Evolutionary conservation across 2,888 invertebrate genomes (phyloP).

Genomic region (Cataglyphis livida): DNA sequence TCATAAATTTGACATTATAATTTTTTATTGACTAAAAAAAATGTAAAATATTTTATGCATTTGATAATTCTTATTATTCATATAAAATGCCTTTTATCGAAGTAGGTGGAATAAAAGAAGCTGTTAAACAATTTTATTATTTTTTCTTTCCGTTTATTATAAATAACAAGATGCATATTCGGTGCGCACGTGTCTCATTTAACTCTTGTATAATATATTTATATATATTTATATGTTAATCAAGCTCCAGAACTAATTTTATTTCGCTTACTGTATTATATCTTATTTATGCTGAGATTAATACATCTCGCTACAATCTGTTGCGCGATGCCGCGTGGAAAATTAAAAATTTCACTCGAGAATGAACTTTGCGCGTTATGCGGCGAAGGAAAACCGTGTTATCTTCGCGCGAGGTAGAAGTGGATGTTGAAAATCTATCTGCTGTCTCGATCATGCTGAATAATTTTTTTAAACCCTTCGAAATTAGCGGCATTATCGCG

Average conservation of each 20-base stretch:
- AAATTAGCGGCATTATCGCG: slow-evolving; percentile 57
- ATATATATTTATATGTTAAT: slow-evolving; percentile 56
- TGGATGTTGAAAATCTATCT: slow-evolving; percentile 60
- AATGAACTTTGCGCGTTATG: slow-evolving; percentile 62
- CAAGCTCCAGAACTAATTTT: slow-evolving; percentile 80
- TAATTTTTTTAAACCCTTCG: slow-evolving; percentile 69
- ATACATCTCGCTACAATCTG: slow-evolving; percentile 70
- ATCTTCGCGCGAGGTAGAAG: slow-evolving; percentile 65
- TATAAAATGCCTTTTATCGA: not conserved
- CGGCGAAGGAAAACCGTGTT: slow-evolving; percentile 58
- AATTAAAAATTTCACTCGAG: slow-evolving; percentile 59
- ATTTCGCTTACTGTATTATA: slow-evolving; percentile 75
- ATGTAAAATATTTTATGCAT: not conserved
- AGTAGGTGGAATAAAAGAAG: not conserved
- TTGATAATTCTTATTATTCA: not conserved
- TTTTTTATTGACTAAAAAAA: not conserved
- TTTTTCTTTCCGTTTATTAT: slow-evolving; percentile 81
- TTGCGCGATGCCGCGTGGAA: slow-evolving; percentile 65
- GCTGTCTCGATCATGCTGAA: slow-evolving; percentile 61
- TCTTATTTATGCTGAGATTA: slow-evolving; percentile 73
- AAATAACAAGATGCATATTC: slow-evolving; percentile 84
- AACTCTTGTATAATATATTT: slow-evolving; percentile 71
- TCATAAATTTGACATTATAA: not conserved
- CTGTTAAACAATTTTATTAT: slow-evolving; percentile 32
- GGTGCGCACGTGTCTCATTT: slow-evolving; percentile 82